phyloP scores from a whole-genome alignment of 2,888 invertebrate species.

The Calliopum simillimum region DNA sequence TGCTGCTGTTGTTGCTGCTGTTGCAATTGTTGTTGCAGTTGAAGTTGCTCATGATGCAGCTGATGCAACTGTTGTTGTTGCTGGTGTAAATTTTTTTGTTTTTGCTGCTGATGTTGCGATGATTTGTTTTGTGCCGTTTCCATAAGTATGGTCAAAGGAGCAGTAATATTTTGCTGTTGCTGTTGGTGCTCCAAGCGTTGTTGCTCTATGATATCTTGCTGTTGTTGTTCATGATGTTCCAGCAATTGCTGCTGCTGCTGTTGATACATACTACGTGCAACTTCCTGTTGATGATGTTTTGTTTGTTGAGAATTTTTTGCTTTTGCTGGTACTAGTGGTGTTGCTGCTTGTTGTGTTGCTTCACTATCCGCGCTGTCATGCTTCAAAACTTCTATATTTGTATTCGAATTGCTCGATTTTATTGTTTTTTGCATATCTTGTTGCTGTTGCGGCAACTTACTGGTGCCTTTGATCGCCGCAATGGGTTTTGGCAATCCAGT shows the following conservation, averaged over 20 bases:
- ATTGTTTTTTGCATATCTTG: constrained; percentile 64
- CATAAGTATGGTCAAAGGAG: constrained; percentile 48
- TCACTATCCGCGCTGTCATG: constrained; percentile 67
- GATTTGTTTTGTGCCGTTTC: constrained; percentile 10
- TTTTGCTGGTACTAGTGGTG: constrained; percentile 32
- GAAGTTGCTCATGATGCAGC: constrained; percentile 40
- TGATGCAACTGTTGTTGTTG: constrained; percentile 39
- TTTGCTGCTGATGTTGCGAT: constrained; percentile 40
- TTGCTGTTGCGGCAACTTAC: constrained; percentile 75
- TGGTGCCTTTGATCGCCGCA: constrained; percentile 90
- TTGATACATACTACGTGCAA: constrained; percentile 37
- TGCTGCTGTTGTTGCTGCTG: constrained; percentile 39
- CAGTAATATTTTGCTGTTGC: constrained; percentile 52
- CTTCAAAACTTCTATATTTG: constrained; percentile 57
- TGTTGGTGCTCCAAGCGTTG: constrained; percentile 28
- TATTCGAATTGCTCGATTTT: constrained; percentile 53
- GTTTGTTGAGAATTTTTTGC: constrained; percentile 20
- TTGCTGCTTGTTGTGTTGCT: constrained; percentile 4
- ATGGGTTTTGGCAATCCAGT: constrained; percentile 91
- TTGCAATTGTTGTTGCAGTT: constrained; percentile 36
- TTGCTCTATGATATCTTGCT: too few relatives aligned
- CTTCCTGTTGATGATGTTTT: constrained; percentile 19
- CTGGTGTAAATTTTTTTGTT: constrained; percentile 36
- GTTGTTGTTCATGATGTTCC: too few relatives aligned
- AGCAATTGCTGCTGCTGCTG: constrained; percentile 28